Base-by-base conservation (phyloP, 2,113 vertebrate species). In the Panthera tigris region DNA sequence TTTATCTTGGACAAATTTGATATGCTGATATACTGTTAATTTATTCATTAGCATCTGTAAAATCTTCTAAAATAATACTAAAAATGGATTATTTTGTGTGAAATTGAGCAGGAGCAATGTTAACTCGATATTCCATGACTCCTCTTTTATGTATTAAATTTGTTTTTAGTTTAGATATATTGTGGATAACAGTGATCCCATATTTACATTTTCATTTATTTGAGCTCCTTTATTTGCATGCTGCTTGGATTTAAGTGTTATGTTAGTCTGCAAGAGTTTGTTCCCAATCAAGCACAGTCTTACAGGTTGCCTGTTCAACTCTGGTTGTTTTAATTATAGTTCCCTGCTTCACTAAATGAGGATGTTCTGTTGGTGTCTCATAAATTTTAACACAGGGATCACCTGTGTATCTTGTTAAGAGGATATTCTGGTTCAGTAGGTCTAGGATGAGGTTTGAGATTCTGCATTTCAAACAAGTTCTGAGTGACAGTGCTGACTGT, bases 11-110 rank as follows among this genome's bases (percentile, higher is more conserved):
- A 52, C 31, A 78, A 88, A 66, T 80, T 79, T 82, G 1, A 93
- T 63, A 52, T 96, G 69, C 66, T 48, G 14, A 92, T 89, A 12
- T 52, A 31, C 33, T 95, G 79, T 91, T 61, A 94, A 95, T 69
- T 50, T 52, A 92, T 94, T 71, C 8, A 65, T 89, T 93, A 94
- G 31, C 76, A 96, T 57, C 5, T 95, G 7, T 81, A 76, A 91
- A 93, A 10, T 33, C 2, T 71, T 82, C 25, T 74, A 74, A 89
- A 91, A 83, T 63, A 76, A 66, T 85, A 31, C 50, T 73, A 10
- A 92, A 63, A 90, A n/a, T 85, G 33, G 2, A 12, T 81, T 74
- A 27, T 61, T 82, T 68, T 78, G 57, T 84, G 19, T 57, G 29
- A 85, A 48, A 29, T 68, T 48, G 33, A 69, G 23, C 48, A 90